Evolutionary conservation across 2,888 invertebrate genomes (phyloP), one percentile per base, ranked within the genome.

Genomic region (Netelia inedita): DNA sequence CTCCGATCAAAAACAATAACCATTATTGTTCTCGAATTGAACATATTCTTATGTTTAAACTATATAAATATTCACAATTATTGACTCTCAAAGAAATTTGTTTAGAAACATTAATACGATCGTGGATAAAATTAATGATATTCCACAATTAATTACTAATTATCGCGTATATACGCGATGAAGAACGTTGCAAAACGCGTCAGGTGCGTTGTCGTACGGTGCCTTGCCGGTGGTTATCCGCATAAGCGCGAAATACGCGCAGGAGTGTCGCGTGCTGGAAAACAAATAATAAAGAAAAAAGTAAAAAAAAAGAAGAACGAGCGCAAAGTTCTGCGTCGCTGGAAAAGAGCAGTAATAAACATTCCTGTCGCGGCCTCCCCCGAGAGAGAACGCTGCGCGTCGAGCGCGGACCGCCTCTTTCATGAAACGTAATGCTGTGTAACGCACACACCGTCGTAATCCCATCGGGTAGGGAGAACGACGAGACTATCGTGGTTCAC

Each of bases 351-450:
- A 55, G 59, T 53, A 74, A 82, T 55, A 55, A 71, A 79, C 63
- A 61, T 74, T 79, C 68, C 69, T 79, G 73, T 73, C 68, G 53
- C 28, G 28, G 28, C 28, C 28, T 69, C 53, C 46, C 41, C 23
- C 65, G 57, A 43, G 41, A 61, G 43, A 19, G 55, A 65, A 14
- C 65, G 23, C 50, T 28, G 61, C 50, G 50, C 75, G 76, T 50
- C 79, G 53, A 68, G 68, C 21, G 53, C 68, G 43, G 72, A 76
- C 71, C 72, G 84, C 78, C 28, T 28, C 28, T 81, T 81, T 81
- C 84, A 72, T 81, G 84, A 73, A 76, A 84, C 81, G 76, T 73
- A 84, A 84, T 84, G 76, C 84, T 68, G 68, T 78, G 81, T 78
- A 84, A 84, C 78, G 46, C 66, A 59, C 71, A 46, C 50, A 6